Percentiles rank a stretch among this genome's conserved stretches.
Evolutionary conservation across 2,888 invertebrate species (phyloP).

Genomic region (Hirtodrosophila histrioides): DNA sequence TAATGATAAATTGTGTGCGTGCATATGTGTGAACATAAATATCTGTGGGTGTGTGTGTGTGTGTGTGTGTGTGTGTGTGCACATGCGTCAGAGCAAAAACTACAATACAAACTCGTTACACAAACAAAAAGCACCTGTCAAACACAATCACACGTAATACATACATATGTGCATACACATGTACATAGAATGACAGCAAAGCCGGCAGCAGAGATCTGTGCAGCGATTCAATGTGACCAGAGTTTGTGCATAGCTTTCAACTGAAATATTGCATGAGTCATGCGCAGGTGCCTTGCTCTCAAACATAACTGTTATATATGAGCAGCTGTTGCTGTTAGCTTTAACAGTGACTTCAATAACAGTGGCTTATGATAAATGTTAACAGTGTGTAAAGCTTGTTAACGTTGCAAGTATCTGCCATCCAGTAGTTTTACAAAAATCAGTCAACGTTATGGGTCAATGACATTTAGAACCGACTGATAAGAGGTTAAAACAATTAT

Average conservation of each 20-base stretch:
- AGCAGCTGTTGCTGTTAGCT: constrained; percentile 47
- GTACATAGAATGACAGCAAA: constrained; percentile 20
- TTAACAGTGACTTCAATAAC: constrained; percentile 31
- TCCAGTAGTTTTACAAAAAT: not conserved
- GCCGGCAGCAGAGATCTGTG: constrained; percentile 49
- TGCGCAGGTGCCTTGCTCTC: constrained; percentile 51
- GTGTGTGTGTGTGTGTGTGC: constrained; percentile 19
- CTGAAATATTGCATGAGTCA: constrained; percentile 53
- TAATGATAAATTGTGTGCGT: constrained; percentile 49
- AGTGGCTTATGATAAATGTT: constrained; percentile 11
- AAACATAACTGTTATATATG: constrained; percentile 30
- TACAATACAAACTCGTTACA: constrained; percentile 61
- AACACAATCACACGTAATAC: constrained; percentile 45
- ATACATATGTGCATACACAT: constrained; percentile 11
- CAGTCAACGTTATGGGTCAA: constrained; percentile 27
- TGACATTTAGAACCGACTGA: constrained; percentile 16
- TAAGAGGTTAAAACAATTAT: constrained; percentile 11
- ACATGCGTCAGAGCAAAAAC: constrained; percentile 68
- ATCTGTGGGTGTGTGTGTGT: constrained; percentile 3
- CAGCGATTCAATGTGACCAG: constrained; percentile 57
- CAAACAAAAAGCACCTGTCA: constrained; percentile 75
- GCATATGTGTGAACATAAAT: constrained; percentile 8
- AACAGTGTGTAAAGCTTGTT: not conserved
- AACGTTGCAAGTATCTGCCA: not conserved
- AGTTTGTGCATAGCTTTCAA: constrained; percentile 30